These are phyloP conservation scores for Brachynemurus nebulosus DNA, from an alignment of 2,888 invertebrate species.

Conservation along the genomic window DNA sequence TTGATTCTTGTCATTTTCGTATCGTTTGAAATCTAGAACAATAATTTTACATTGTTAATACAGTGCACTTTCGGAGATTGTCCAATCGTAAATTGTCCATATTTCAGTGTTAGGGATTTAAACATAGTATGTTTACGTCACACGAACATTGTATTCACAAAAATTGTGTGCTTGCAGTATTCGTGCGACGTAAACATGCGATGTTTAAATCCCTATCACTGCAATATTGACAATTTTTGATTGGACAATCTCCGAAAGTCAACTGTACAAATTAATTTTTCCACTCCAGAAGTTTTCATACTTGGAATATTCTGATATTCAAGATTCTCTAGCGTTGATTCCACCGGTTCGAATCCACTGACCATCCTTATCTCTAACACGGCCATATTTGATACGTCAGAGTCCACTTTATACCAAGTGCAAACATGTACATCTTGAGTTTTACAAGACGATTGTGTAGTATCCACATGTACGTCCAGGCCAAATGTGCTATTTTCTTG, in stretches of 20 bases:
- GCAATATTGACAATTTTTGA: too few relatives aligned
- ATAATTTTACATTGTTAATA: neutral
- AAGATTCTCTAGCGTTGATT: constrained; percentile 39
- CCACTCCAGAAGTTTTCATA: neutral
- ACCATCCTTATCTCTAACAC: constrained; percentile 46
- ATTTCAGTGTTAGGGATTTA: neutral
- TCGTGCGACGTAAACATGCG: too few relatives aligned
- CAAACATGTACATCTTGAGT: constrained; percentile 20
- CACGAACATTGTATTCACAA: too few relatives aligned
- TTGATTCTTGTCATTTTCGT: constrained; percentile 35
- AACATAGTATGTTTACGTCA: too few relatives aligned
- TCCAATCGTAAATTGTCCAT: neutral
- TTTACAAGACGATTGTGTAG: constrained; percentile 19
- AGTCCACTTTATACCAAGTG: constrained; percentile 28
- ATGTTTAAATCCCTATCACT: too few relatives aligned
- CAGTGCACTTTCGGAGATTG: neutral
- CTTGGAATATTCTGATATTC: constrained; percentile 25
- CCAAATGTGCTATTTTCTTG: constrained; percentile 37
- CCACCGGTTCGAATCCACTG: constrained; percentile 47
- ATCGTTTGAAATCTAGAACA: constrained; percentile 35
- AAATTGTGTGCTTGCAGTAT: too few relatives aligned
- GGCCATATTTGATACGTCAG: constrained; percentile 44
- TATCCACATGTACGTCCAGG: constrained; percentile 31
- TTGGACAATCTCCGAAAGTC: too few relatives aligned
- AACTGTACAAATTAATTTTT: too few relatives aligned